Evolutionary conservation across 2,888 invertebrate species (phyloP), one percentile per base, ranked within the genome.

Genomic region (Blastobasis lacticolella): DNA sequence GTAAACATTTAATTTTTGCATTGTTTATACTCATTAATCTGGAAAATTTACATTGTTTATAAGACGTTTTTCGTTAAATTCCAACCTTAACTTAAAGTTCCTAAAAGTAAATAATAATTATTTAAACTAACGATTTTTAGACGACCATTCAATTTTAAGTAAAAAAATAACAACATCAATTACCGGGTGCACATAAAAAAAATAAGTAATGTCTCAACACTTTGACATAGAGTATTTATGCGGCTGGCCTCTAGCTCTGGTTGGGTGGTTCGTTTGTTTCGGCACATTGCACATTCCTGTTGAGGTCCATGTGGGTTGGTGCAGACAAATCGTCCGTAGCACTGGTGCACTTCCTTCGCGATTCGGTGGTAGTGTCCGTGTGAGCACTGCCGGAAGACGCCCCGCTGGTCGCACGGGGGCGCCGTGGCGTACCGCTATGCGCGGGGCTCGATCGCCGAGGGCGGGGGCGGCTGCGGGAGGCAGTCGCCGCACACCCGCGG

Each of bases 371-470:
- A 54, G 49, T 51, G 50, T 45, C 54, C 54, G 37, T 54, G 49
- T 45, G 49, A 45, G 49, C 54, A 54, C 45, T 54, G 49, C 41
- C 37, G 40, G 46, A 48, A 50, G 54, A 52, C 38, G 46, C 49
- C 57, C 45, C 54, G 58, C 53, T 57, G 56, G 62, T 54, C 55
- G 58, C 54, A 45, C 47, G 50, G 60, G 54, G 61, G 57, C 59
- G 62, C 62, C 57, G 58, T 54, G 60, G 51, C 49, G 61, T 59
- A 59, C 50, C 57, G 66, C 61, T 66, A 65, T 55, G 67, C 69
- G 51, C 70, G 67, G 61, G 71, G 66, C 55, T 62, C 60, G 49
- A 57, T 52, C 49, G 54, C 57, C 52, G 55, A 50, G 54, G 53
- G 53, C 37, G 50, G 49, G 40, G 51, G 43, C 50, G 46, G 53